Conservation (phyloP, 1,140 invertebrate species). For the Cryptotermes secundus region DNA sequence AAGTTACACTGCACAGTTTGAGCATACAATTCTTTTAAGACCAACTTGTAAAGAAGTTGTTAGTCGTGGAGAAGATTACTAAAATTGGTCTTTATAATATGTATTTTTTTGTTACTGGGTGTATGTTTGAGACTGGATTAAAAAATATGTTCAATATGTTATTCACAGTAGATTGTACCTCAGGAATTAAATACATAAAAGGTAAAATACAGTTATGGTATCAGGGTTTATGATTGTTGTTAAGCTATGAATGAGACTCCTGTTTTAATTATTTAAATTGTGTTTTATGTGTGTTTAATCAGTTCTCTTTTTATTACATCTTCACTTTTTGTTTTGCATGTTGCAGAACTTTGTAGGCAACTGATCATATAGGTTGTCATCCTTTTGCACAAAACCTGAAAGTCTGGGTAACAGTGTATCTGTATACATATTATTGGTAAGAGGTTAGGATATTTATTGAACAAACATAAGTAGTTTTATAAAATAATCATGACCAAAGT, state of each 20-base stretch:
- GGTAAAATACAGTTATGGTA: background rate
- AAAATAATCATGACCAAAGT: no score
- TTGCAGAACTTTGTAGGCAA: background rate
- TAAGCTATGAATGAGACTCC: background rate
- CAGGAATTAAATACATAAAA: background rate
- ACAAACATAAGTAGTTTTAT: background rate
- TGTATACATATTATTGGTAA: background rate
- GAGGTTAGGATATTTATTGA: background rate
- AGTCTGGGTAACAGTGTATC: background rate
- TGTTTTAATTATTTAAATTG: background rate
- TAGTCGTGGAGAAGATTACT: conserved; percentile 95
- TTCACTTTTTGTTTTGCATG: background rate
- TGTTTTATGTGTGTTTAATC: background rate
- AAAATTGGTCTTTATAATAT: conserved; percentile 40
- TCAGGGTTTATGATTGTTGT: background rate
- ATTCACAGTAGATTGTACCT: background rate
- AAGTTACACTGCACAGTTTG: conserved; percentile 98
- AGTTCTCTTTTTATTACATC: background rate
- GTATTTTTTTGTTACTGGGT: background rate
- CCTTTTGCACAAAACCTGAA: background rate
- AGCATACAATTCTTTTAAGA: conserved; percentile 96
- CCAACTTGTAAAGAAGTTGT: conserved; percentile 99
- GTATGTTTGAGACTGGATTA: background rate
- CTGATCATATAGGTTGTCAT: background rate
- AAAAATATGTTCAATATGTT: background rate